Conservation (phyloP, 2,113 vertebrate species). For the Rhagologus leucostigma region DNA sequence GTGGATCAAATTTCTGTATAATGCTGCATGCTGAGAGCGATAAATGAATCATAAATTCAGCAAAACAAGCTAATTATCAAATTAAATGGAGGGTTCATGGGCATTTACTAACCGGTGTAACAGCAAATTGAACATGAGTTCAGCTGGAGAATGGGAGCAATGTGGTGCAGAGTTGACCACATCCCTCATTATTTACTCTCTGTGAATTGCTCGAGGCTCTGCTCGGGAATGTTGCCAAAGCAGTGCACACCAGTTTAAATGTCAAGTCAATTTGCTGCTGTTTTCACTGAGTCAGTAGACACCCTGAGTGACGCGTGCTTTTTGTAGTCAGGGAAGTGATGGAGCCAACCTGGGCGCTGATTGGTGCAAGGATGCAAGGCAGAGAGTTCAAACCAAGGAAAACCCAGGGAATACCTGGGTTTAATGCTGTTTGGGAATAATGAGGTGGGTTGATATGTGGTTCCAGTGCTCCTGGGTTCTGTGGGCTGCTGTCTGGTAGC, state of each 20-base stretch:
- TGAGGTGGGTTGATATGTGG: not conserved
- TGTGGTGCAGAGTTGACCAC: fast-evolving
- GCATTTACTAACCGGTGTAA: not conserved
- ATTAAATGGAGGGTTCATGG: not conserved
- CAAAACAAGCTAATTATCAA: not conserved
- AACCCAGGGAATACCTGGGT: not conserved
- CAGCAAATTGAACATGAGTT: not conserved
- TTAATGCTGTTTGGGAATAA: not conserved
- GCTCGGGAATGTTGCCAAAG: not conserved
- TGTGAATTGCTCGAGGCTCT: not conserved
- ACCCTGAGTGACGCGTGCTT: fast-evolving
- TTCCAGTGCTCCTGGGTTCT: not conserved
- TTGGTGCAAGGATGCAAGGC: fast-evolving
- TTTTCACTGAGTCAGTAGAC: not conserved
- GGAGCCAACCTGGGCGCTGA: not conserved
- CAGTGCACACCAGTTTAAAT: not conserved
- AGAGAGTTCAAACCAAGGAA: not conserved
- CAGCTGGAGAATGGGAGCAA: not conserved
- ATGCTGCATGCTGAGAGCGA: not conserved
- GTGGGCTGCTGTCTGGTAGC: not conserved
- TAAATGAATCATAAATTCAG: not conserved
- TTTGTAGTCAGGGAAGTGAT: not conserved
- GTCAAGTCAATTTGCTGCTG: not conserved
- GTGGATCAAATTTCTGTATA: not conserved
- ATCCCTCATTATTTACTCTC: not conserved